These are phyloP conservation scores for Phymastichus coffea DNA, from an alignment of 1,140 invertebrate genomes.

Conservation along the genomic window DNA sequence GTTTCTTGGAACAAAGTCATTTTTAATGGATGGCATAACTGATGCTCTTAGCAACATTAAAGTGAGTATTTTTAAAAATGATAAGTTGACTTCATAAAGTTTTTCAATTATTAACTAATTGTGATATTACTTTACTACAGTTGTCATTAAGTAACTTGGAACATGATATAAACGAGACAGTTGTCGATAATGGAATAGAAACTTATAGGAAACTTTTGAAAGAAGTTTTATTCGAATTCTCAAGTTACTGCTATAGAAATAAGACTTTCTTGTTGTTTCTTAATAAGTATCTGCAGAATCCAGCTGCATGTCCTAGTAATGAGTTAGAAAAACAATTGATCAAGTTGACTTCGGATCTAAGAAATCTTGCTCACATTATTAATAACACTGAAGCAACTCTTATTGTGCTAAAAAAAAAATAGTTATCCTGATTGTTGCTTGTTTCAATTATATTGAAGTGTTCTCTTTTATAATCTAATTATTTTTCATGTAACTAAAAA, in stretches of 20 bases:
- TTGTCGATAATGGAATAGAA: background rate
- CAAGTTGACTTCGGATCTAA: background rate
- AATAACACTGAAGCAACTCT: background rate
- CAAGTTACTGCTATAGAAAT: background rate
- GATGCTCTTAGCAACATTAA: constrained; percentile 35
- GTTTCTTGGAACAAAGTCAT: constrained; percentile 34
- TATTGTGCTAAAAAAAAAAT: background rate
- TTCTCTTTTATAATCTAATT: too few relatives aligned
- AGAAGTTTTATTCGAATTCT: background rate
- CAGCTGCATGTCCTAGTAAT: background rate
- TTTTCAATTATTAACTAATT: too few relatives aligned
- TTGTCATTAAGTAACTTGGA: background rate
- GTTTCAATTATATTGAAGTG: too few relatives aligned
- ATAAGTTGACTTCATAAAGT: too few relatives aligned
- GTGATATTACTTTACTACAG: too few relatives aligned
- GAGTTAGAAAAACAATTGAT: background rate
- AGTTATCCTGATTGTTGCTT: too few relatives aligned
- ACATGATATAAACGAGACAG: too few relatives aligned
- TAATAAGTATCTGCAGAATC: background rate
- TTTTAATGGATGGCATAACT: constrained; percentile 33
- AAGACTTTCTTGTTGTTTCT: background rate
- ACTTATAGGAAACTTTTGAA: background rate
- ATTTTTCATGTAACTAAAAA: too few relatives aligned
- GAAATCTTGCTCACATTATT: background rate
- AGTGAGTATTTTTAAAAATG: too few relatives aligned